A percentile compares a stretch with the other conserved stretches of the same genome.
Conservation (phyloP, 2,113 vertebrate genomes). For the Tetrao urogallus region DNA sequence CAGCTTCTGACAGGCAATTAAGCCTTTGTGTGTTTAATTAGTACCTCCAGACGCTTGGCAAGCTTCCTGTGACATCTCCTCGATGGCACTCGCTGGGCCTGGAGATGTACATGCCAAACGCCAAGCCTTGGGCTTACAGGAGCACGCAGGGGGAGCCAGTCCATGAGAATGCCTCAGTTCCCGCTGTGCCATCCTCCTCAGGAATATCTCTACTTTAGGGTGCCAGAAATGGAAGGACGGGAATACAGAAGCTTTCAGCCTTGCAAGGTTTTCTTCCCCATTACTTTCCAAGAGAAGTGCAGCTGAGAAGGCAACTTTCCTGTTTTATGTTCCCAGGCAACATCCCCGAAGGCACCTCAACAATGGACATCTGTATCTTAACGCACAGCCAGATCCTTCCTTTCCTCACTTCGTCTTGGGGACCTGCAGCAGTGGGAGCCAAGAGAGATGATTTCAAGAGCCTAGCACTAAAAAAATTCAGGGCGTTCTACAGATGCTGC, state of each 20-base stretch:
- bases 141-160: rapidly evolving
- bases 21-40: background rate
- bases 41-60: background rate
- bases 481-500: background rate
- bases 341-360: rapidly evolving
- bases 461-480: rapidly evolving
- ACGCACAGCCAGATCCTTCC: background rate
- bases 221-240: background rate
- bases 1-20: background rate
- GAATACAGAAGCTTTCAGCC: background rate
- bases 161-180: background rate
- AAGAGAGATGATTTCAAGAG: rapidly evolving
- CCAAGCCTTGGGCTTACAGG: rapidly evolving
- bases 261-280: background rate
- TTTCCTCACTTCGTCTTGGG: rapidly evolving
- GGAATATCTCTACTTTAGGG: background rate
- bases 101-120: background rate
- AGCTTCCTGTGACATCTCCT: background rate
- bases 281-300: background rate
- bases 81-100: background rate
- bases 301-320: background rate
- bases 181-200: rapidly evolving
- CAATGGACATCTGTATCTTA: background rate
- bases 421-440: background rate
- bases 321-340: background rate